phyloP scores from a whole-genome alignment of 2,888 invertebrate species.

The Charanyca ferruginea region DNA sequence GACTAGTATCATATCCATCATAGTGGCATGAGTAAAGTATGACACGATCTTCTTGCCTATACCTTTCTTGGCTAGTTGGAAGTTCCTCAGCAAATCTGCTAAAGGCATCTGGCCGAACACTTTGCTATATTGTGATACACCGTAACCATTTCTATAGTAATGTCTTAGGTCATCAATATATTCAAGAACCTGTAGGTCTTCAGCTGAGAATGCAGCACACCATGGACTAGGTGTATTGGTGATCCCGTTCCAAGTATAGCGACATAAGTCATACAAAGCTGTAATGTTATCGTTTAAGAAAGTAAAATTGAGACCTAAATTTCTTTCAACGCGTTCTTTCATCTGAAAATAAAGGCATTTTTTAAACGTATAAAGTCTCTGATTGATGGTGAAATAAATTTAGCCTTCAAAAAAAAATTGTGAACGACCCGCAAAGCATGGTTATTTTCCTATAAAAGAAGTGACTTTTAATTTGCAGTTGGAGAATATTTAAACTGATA shows the following conservation, averaged over 20 bases:
- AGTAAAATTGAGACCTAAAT: constrained; percentile 83
- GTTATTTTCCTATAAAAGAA: too few relatives aligned
- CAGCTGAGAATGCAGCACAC: constrained; percentile 94
- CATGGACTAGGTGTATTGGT: constrained; percentile 91
- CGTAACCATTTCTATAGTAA: constrained; percentile 91
- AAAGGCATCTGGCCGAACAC: constrained; percentile 93
- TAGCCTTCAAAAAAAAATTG: too few relatives aligned
- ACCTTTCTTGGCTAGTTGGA: constrained; percentile 77
- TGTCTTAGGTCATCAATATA: constrained; percentile 94
- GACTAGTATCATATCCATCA: constrained; percentile 91
- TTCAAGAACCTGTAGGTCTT: constrained; percentile 93
- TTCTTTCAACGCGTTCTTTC: constrained; percentile 84
- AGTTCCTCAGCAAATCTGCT: constrained; percentile 92
- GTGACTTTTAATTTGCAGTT: too few relatives aligned
- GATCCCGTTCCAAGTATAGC: constrained; percentile 93
- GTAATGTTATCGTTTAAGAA: constrained; percentile 84
- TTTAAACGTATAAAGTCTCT: background rate
- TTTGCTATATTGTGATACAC: constrained; percentile 85
- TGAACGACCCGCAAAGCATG: too few relatives aligned
- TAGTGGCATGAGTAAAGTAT: constrained; percentile 92
- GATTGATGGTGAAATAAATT: too few relatives aligned
- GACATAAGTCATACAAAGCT: constrained; percentile 94
- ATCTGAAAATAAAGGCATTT: constrained; percentile 69
- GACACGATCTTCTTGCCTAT: constrained; percentile 88
- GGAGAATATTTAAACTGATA: background rate